Conservation (phyloP, 2,113 vertebrate genomes). For the Acinonyx jubatus region DNA sequence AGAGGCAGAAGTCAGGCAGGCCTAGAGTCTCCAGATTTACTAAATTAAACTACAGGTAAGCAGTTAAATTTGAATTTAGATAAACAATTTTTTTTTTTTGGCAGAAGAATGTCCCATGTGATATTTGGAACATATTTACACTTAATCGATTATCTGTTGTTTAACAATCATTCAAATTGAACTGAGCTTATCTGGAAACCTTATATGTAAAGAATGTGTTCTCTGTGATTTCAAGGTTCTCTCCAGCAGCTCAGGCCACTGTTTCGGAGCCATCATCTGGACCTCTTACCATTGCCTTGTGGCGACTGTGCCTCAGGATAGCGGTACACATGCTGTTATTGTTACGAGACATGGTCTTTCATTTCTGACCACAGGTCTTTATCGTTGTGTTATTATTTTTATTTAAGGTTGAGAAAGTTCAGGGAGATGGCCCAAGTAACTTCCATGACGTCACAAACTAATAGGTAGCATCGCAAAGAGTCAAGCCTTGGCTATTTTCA, state of each 20-base stretch:
- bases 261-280: neutral
- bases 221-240: neutral
- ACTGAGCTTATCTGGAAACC: neutral
- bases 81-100: neutral
- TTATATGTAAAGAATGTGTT: neutral
- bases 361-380: neutral
- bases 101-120: neutral
- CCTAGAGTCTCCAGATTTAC: neutral
- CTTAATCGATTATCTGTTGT: neutral
- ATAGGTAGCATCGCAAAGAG: neutral
- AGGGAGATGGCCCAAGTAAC: neutral
- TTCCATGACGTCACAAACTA: neutral
- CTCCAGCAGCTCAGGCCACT: accelerated
- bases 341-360: neutral
- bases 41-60: neutral
- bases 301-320: neutral
- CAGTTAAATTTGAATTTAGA: neutral
- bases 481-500: neutral
- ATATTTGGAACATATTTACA: neutral
- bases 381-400: neutral
- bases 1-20: too few relatives aligned
- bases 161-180: neutral
- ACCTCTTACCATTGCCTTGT: neutral
- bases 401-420: neutral
- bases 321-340: neutral